These are phyloP conservation scores for Antheraea assamensis DNA, from an alignment of 2,888 invertebrate species.

Conservation along the genomic window DNA sequence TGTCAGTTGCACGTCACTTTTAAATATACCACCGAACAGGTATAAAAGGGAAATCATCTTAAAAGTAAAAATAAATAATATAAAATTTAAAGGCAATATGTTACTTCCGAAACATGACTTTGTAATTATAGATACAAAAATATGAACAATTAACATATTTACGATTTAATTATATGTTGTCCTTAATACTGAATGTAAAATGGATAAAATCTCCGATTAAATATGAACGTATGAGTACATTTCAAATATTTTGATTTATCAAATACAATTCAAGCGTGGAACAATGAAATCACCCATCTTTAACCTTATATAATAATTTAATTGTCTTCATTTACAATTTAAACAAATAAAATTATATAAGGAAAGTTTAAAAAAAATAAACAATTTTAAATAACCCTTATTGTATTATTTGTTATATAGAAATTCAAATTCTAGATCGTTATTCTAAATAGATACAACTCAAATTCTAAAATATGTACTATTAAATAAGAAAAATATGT, in stretches of 20 bases:
- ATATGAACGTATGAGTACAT: background rate
- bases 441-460: background rate
- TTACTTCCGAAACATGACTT: background rate
- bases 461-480: background rate
- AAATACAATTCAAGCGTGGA: background rate
- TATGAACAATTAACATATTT: background rate
- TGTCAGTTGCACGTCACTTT: conserved; percentile 33
- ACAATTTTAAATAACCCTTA: background rate
- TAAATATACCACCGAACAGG: background rate
- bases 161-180: background rate
- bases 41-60: background rate
- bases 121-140: background rate
- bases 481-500: too few species aligned
- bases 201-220: background rate
- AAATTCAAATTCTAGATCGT: background rate
- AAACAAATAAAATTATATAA: background rate
- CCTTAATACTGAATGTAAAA: background rate
- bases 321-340: background rate
- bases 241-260: background rate
- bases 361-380: background rate
- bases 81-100: background rate
- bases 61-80: background rate
- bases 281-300: background rate
- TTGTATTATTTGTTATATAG: background rate
- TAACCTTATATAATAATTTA: background rate